Conservation (phyloP, 1,140 invertebrate species). For the Sweltsa coloradensis region DNA sequence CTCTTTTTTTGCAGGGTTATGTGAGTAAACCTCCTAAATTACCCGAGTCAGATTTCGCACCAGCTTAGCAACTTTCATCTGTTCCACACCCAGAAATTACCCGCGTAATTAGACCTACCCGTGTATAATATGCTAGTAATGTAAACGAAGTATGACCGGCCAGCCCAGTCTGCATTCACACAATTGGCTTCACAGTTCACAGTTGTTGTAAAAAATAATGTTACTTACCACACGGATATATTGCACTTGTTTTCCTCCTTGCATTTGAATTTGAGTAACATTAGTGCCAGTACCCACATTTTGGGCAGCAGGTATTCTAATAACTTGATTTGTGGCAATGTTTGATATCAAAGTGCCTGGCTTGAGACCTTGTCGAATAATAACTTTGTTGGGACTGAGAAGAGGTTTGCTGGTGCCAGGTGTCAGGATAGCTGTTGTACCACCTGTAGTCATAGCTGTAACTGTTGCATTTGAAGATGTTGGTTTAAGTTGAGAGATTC, state of each 20-base stretch:
- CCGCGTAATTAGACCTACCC: too few relatives aligned
- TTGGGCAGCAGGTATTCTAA: constrained; percentile 44
- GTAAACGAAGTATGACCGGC: too few relatives aligned
- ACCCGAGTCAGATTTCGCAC: too few relatives aligned
- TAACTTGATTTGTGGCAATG: constrained; percentile 40
- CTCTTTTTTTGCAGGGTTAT: too few relatives aligned
- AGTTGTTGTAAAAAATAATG: too few relatives aligned
- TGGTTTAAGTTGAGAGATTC: constrained; percentile 20
- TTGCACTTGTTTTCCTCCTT: constrained; percentile 38
- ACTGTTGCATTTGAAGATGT: constrained; percentile 21
- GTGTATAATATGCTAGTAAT: too few relatives aligned
- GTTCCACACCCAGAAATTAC: too few relatives aligned
- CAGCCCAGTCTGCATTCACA: too few relatives aligned
- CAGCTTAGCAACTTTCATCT: too few relatives aligned
- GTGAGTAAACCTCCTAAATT: too few relatives aligned
- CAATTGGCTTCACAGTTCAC: too few relatives aligned
- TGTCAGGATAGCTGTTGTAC: neutral
- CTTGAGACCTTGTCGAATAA: constrained; percentile 36
- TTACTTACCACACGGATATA: too few relatives aligned
- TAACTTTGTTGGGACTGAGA: constrained; percentile 39
- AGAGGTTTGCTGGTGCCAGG: neutral
- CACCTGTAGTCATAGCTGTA: neutral
- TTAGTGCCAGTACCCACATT: constrained; percentile 33
- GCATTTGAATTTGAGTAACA: constrained; percentile 56
- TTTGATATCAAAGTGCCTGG: constrained; percentile 25